Percentiles rank a stretch among this genome's conserved stretches.
These are phyloP conservation scores for Tineola bisselliella DNA, from an alignment of 2,888 invertebrate genomes.

Conservation along the genomic window DNA sequence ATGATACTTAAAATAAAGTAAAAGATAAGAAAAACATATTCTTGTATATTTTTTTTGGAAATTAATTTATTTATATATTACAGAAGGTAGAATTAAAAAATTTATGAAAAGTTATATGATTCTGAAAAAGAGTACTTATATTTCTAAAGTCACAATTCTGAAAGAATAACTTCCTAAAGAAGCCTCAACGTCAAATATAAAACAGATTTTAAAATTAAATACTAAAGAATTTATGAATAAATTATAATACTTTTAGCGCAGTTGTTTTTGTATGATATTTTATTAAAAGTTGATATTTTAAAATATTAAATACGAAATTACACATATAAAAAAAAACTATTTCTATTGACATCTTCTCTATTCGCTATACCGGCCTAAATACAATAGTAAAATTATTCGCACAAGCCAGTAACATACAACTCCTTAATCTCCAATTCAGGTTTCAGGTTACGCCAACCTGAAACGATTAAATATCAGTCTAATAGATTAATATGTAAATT, in stretches of 20 bases:
- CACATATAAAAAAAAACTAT: too few species aligned
- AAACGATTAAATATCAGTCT: neutral
- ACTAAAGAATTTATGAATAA: neutral
- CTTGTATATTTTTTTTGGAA: too few species aligned
- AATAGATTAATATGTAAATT: conserved; percentile 9
- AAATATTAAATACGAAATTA: too few species aligned
- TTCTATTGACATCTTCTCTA: too few species aligned
- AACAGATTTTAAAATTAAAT: neutral
- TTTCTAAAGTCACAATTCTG: neutral
- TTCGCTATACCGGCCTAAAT: too few species aligned
- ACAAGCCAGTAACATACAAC: neutral
- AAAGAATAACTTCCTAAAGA: neutral
- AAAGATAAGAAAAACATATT: too few species aligned
- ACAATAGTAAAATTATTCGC: too few species aligned
- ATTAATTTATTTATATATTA: too few species aligned
- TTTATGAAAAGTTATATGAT: too few species aligned
- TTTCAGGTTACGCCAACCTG: neutral
- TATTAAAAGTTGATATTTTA: neutral
- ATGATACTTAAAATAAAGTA: too few species aligned
- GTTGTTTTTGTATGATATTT: neutral
- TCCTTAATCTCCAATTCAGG: neutral
- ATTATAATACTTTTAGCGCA: neutral
- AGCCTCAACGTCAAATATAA: neutral
- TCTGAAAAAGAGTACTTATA: neutral
- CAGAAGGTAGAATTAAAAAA: too few species aligned